These are phyloP conservation scores for Brachyhypopomus occidentalis DNA, from an alignment of 2,113 vertebrate genomes.

Conservation along the genomic window DNA sequence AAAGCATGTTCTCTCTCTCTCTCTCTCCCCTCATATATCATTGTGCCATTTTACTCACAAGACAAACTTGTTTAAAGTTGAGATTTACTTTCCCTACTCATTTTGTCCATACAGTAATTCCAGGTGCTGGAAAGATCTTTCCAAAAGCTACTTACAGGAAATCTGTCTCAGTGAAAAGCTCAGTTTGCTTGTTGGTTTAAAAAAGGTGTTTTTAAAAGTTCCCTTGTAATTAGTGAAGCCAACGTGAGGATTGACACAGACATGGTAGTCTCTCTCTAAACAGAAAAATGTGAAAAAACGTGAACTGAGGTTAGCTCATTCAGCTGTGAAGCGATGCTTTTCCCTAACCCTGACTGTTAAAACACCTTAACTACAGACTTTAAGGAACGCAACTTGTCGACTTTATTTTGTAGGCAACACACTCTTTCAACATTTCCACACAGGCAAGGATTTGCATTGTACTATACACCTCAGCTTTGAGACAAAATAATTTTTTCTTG, in stretches of 20 bases:
- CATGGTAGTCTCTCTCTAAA: constrained; percentile 41
- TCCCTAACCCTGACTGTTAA: constrained; percentile 46
- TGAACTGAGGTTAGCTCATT: constrained; percentile 33
- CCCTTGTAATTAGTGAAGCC: constrained; percentile 49
- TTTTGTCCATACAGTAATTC: constrained; percentile 39
- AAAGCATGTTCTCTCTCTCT: background rate
- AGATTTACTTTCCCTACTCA: constrained; percentile 34
- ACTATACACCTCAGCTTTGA: constrained; percentile 2
- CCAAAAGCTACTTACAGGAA: constrained; percentile 60
- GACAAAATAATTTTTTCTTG: background rate
- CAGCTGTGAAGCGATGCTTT: constrained; percentile 47
- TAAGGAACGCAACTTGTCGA: constrained; percentile 48
- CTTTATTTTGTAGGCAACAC: constrained; percentile 41
- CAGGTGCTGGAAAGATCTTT: constrained; percentile 48
- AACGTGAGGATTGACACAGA: constrained; percentile 44
- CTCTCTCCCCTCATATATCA: background rate
- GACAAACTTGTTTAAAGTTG: constrained; percentile 23
- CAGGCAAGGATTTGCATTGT: background rate
- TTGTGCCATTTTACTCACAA: constrained; percentile 10
- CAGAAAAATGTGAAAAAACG: constrained; percentile 40
- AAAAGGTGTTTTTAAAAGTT: constrained; percentile 57
- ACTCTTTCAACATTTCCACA: constrained; percentile 4
- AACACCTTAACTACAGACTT: constrained; percentile 47
- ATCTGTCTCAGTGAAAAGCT: constrained; percentile 59
- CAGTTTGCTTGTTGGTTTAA: constrained; percentile 64